Base-by-base conservation (phyloP, 2,888 invertebrate species). In the Cenopis cana region DNA sequence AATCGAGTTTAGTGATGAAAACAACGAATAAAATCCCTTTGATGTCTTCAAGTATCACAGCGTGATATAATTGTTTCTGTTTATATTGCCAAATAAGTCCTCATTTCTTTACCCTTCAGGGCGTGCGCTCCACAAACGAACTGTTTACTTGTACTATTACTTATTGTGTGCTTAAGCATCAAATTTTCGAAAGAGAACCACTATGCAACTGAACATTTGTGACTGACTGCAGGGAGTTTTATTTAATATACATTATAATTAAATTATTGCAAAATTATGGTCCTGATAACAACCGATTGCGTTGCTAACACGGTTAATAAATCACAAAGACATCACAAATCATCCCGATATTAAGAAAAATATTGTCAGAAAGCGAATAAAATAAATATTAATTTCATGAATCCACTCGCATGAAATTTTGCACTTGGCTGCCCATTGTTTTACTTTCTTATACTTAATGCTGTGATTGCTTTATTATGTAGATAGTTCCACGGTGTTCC, bases 21-120 rank as follows among this genome's bases (percentile, higher is more conserved):
- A 70, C 70, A 55, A 49, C 46, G 33, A 70, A 59, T 65, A 46
- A 65, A 66, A 66, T 54, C 20, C 14, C 66, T 71, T 71, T 71
- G 70, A 71, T 33, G 70, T 66, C 2, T 41, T 20, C 18, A 36
- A 41, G 29, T 55, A 38, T 36, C 14, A 29, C 54, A 14, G 20
- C 17, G 20, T 18, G 41, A 50, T 41, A 18, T 52, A 66, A 41
- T 24, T 24, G 55, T 41, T 65, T 59, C 24, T 66, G 60, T 60
- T 66, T 66, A 36, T 55, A 17, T 69, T 69, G 18, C 33, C 33
- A 41, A 54, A 68, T 52, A 41, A 52, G 46, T n/a, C n/a, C 46
- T 46, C 46, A 46, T 6, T n/a, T 5, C 46, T 46, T 5, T 46
- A n/a, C 46, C 46, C 5, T n/a, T 14, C 14, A 46, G 41, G 41